Base-by-base conservation (phyloP, 2,113 vertebrate genomes). In the Anas platyrhynchos region DNA sequence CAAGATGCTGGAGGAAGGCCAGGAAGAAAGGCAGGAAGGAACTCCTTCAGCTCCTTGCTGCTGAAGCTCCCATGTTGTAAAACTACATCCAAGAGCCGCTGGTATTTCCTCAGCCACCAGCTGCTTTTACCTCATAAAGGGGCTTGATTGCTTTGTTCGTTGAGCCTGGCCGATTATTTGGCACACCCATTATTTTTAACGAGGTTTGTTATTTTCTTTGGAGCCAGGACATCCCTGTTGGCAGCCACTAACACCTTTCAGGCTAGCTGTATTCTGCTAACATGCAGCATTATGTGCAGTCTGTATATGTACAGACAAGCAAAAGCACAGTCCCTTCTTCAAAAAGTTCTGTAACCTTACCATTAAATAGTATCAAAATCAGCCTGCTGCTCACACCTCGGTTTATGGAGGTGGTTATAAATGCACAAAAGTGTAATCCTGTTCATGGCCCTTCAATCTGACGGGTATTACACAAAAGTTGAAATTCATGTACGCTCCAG, bases 101-200 rank as follows among this genome's bases (percentile, higher is more conserved):
- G 89, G 93, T 88, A 55, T 89, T 96, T 93, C 93, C 95, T 94
- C 87, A 93, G 75, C 75, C 87, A 87, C 84, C 93, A 97, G 95
- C 89, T 97, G 94, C 84, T 87, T 94, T 88, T 95, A 89, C 72
- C 89, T 95, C 94, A 95, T 94, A 93, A 95, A 97, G 63, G 36
- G 50, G 5, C 82, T 89, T 95, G 95, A 95, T 95, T 95, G 89
- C 93, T 95, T 89, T 95, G 92, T 94, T 92, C 29, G 0, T 14
- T 7, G 67, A 91, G 81, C 62, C 75, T 41, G 82, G 59, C 50
- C 21, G 2, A 85, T 90, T 85, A 66, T 50, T 89, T 92, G 91
- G 88, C 88, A 92, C 62, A 21, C 62, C 80, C 80, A 94, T 92
- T 94, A 95, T 94, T 95, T 96, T 94, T 96, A 97, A 95, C 0